Evolutionary conservation across 2,113 vertebrate genomes (phyloP).

Genomic region (Centrocercus urophasianus): DNA sequence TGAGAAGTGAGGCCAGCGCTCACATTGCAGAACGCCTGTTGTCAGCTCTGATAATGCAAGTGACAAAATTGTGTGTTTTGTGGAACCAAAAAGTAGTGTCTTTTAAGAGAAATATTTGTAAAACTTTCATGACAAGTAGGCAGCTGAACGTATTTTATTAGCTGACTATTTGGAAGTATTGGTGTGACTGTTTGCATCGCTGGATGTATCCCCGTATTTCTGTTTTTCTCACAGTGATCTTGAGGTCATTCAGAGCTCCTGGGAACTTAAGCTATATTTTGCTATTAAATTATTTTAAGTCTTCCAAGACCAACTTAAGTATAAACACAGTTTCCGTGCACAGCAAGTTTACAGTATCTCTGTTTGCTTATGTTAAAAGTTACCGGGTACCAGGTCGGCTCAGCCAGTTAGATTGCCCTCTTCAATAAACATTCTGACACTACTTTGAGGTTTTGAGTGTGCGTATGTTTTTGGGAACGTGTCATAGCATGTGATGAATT

Average conservation of each 20-base stretch:
- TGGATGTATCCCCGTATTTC: background rate
- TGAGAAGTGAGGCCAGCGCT: background rate
- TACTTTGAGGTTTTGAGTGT: constrained; percentile 38
- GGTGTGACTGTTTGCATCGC: background rate
- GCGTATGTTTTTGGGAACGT: constrained; percentile 39
- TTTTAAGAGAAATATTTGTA: background rate
- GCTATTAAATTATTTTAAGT: constrained; percentile 55
- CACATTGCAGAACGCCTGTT: background rate
- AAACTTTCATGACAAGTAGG: background rate
- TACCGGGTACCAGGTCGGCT: constrained; percentile 26
- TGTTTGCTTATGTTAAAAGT: constrained; percentile 67
- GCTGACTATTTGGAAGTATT: background rate
- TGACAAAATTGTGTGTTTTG: background rate
- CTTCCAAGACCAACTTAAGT: constrained; percentile 49
- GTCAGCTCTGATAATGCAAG: background rate
- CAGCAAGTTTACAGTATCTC: constrained; percentile 64
- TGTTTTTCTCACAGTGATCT: constrained; percentile 1
- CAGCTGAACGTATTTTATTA: constrained; percentile 8
- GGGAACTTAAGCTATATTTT: constrained; percentile 45
- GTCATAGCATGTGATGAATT: constrained; percentile 39
- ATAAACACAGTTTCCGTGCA: constrained; percentile 56
- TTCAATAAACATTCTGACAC: constrained; percentile 70
- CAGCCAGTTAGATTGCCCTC: constrained; percentile 52
- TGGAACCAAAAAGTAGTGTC: background rate
- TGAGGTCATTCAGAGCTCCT: constrained; percentile 26